Evolutionary conservation across 2,113 vertebrate genomes (phyloP).

Genomic region (Salvator merianae): DNA sequence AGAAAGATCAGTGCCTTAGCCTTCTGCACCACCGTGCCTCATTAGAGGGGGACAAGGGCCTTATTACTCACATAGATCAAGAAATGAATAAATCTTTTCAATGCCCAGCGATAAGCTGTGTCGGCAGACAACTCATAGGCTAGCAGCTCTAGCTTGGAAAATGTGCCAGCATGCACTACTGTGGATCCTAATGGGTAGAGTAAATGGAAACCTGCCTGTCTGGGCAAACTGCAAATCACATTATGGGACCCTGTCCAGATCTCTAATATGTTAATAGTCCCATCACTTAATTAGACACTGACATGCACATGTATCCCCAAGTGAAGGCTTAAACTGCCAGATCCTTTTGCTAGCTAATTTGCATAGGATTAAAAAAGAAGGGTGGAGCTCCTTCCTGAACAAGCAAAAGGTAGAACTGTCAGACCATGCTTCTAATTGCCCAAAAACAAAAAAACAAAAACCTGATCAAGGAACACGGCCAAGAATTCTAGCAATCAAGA

Average conservation of each 20-base stretch:
- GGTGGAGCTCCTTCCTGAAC: neutral
- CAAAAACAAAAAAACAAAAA: neutral
- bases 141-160: conserved; percentile 49
- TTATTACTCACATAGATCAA: neutral
- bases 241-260: conserved; percentile 43
- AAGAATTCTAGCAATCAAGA: neutral
- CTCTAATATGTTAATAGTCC: conserved; percentile 42
- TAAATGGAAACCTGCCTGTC: conserved; percentile 54
- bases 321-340: conserved; percentile 33
- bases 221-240: conserved; percentile 64
- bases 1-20: too few relatives aligned
- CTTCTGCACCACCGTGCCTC: too few relatives aligned
- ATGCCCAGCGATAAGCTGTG: neutral
- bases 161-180: conserved; percentile 44
- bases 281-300: conserved; percentile 43
- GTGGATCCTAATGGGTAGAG: conserved; percentile 40
- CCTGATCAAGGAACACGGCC: neutral
- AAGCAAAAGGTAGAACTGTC: neutral
- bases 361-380: neutral
- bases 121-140: conserved; percentile 49
- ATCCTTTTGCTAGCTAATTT: neutral
- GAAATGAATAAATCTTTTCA: neutral
- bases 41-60: neutral
- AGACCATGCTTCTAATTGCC: neutral
- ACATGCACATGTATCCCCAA: conserved; percentile 11